Conservation (phyloP, 2,113 vertebrate genomes). For the Elaphurus davidianus region DNA sequence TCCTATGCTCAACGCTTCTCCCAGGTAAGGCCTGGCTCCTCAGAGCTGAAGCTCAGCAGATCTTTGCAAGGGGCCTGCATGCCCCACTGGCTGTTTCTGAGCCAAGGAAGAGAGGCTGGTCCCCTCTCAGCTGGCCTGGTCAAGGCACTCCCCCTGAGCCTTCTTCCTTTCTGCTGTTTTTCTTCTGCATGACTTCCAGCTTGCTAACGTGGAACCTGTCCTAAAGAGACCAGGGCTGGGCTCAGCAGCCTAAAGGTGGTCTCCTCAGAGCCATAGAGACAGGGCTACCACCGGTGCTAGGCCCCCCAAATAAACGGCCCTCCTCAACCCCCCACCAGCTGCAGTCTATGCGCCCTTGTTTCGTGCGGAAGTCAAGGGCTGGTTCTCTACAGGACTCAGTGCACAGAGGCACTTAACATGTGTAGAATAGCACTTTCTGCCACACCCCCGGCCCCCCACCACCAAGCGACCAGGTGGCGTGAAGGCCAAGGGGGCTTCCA, state of each 20-base stretch:
- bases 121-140: neutral
- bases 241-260: neutral
- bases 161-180: neutral
- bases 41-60: neutral
- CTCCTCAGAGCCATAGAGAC: conserved; percentile 21
- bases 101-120: neutral
- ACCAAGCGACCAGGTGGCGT: neutral
- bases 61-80: neutral
- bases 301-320: neutral
- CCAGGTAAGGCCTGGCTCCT: neutral
- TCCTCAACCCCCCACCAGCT: neutral
- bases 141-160: neutral
- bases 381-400: neutral
- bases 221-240: neutral
- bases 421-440: neutral
- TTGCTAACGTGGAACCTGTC: neutral
- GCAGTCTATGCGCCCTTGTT: conserved; percentile 36
- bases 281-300: neutral
- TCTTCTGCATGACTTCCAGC: neutral
- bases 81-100: neutral
- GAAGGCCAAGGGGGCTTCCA: neutral
- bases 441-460: accelerated
- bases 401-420: neutral
- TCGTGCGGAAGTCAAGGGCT: neutral
- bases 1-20: neutral